phyloP scores from a whole-genome alignment of 2,888 invertebrate species.

The Cantharis flavilabris region DNA sequence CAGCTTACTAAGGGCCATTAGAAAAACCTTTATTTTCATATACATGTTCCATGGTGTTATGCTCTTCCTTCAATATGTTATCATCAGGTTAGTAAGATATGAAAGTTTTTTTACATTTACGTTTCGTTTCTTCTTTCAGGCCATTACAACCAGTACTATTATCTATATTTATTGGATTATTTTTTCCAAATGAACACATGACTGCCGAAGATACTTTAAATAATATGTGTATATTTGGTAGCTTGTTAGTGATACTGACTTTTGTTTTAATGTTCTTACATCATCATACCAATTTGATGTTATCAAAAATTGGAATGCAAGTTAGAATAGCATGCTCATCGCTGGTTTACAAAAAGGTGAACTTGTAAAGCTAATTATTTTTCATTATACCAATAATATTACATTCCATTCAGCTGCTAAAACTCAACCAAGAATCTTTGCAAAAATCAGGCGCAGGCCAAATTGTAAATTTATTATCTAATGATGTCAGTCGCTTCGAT shows the following conservation, averaged over 20 bases:
- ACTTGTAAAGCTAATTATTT: not conserved
- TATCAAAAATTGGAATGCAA: constrained; percentile 70
- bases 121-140: constrained; percentile 6
- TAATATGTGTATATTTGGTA: constrained; percentile 33
- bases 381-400: not conserved
- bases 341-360: constrained; percentile 76
- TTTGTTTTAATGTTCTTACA: constrained; percentile 49
- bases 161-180: constrained; percentile 26
- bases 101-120: no score
- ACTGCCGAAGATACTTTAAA: not conserved
- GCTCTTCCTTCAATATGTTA: not conserved
- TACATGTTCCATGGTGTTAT: not conserved
- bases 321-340: constrained; percentile 74
- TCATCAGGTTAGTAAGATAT: not conserved
- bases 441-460: constrained; percentile 82
- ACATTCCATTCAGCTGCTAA: constrained; percentile 56
- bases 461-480: constrained; percentile 82
- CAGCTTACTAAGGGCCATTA: not conserved
- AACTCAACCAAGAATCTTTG: constrained; percentile 69
- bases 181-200: constrained; percentile 2
- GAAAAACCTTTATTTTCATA: not conserved
- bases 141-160: constrained; percentile 28
- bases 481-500: constrained; percentile 83
- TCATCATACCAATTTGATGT: constrained; percentile 64
- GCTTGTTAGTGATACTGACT: constrained; percentile 27